Conservation (phyloP, 2,888 invertebrate species). For the Cremastinae sp. region DNA sequence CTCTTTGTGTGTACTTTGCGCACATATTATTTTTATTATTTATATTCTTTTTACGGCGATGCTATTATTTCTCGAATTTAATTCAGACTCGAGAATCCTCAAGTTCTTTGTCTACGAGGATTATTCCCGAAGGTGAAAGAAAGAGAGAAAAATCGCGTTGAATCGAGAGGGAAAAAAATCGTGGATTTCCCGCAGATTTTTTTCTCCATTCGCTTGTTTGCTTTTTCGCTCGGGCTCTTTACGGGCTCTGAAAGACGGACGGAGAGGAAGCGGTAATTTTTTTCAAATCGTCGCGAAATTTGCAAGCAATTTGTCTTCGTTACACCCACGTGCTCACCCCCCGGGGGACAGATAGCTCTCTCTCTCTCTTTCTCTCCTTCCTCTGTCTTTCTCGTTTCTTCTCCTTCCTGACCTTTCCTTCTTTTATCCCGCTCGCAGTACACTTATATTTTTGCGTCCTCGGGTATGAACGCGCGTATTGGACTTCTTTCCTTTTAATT, state of each 20-base stretch:
- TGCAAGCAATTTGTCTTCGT: slow-evolving; percentile 78
- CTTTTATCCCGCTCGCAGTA: slow-evolving; percentile 15
- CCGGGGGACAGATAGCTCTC: slow-evolving; percentile 70
- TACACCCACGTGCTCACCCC: slow-evolving; percentile 76
- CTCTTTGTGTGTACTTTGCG: slow-evolving; percentile 14
- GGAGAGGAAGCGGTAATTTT: slow-evolving; percentile 51
- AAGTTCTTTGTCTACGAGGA: slow-evolving; percentile 2
- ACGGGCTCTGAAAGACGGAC: slow-evolving; percentile 11
- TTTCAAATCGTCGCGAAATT: slow-evolving; percentile 72
- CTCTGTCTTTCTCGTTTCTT: slow-evolving; percentile 33
- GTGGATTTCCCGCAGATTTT: neutral
- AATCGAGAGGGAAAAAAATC: slow-evolving; percentile 25
- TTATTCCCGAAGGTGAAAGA: slow-evolving; percentile 21
- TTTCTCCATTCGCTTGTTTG: slow-evolving; percentile 6
- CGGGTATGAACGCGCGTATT: slow-evolving; percentile 10
- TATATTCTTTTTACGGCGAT: slow-evolving; percentile 16
- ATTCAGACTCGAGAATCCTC: slow-evolving; percentile 31
- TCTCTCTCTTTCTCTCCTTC: slow-evolving; percentile 56
- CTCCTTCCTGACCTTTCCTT: slow-evolving; percentile 44
- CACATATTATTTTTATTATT: slow-evolving; percentile 19
- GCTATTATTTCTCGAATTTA: slow-evolving; percentile 42
- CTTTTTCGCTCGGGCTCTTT: slow-evolving; percentile 1
- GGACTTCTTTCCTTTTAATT: slow-evolving; percentile 1
- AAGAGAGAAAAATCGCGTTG: slow-evolving; percentile 14
- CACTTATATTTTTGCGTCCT: neutral